Evolutionary conservation across 2,113 vertebrate species (phyloP).

Genomic region (Brevimyrus niger): DNA sequence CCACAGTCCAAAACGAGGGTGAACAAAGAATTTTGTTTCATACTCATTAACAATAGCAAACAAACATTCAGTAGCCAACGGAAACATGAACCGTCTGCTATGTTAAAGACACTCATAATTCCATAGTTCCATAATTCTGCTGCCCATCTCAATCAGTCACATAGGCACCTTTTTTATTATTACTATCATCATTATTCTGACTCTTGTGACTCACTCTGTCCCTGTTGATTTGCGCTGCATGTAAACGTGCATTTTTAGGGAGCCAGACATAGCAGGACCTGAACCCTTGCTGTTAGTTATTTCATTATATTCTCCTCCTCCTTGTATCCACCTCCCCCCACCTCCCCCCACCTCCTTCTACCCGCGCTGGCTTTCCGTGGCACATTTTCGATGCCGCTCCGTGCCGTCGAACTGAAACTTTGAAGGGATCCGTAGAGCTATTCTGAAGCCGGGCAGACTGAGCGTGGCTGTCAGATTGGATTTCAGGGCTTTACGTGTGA

Average conservation of each 20-base stretch:
- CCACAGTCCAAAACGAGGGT: neutral
- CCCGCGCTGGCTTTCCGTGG: neutral
- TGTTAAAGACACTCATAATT: neutral
- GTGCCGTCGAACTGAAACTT: neutral
- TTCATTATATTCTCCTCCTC: neutral
- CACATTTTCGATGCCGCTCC: neutral
- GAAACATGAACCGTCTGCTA: neutral
- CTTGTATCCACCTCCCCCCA: neutral
- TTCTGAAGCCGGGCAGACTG: neutral
- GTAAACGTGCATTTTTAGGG: neutral
- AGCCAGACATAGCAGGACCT: neutral
- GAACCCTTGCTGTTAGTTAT: neutral
- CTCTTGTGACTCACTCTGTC: neutral
- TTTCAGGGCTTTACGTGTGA: neutral
- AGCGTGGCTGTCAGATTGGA: neutral
- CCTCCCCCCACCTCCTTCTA: neutral
- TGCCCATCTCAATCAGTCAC: neutral
- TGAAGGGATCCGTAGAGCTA: conserved; percentile 2
- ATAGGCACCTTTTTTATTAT: neutral
- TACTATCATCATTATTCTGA: neutral
- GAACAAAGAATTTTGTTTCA: neutral
- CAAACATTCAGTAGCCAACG: neutral
- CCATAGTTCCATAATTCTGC: neutral
- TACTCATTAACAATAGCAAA: neutral
- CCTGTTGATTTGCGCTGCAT: neutral